phyloP scores from a whole-genome alignment of 2,888 invertebrate species.

The Ceramica pisi region DNA sequence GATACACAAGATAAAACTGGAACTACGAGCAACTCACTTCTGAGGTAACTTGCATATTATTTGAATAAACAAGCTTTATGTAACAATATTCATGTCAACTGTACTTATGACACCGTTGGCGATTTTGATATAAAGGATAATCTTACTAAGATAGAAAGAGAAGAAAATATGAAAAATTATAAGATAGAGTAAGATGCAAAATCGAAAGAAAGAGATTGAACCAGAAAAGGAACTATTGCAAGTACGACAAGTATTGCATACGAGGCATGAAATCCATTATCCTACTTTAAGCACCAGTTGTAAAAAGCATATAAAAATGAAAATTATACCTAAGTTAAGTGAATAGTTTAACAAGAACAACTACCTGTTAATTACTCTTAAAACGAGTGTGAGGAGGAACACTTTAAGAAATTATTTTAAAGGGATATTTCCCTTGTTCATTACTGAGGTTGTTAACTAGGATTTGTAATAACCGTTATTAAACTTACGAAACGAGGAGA shows the following conservation, averaged over 20 bases:
- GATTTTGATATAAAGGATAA: slow-evolving; percentile 26
- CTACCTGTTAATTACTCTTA: slow-evolving; percentile 13
- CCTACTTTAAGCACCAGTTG: neutral
- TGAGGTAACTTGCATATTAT: slow-evolving; percentile 57
- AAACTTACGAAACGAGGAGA: slow-evolving; percentile 19
- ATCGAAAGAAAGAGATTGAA: neutral
- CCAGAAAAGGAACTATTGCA: neutral
- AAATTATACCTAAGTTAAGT: slow-evolving; percentile 9
- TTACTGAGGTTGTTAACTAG: slow-evolving; percentile 18
- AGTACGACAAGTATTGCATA: neutral
- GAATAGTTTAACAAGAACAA: slow-evolving; percentile 11
- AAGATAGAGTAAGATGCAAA: neutral
- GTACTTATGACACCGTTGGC: slow-evolving; percentile 33
- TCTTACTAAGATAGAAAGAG: neutral
- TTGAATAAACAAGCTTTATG: slow-evolving; percentile 56
- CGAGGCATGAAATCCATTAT: neutral
- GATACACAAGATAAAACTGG: slow-evolving; percentile 56
- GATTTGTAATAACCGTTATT: slow-evolving; percentile 19
- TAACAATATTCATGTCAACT: slow-evolving; percentile 47
- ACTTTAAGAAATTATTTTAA: slow-evolving; percentile 9
- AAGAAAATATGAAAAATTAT: neutral
- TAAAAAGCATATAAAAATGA: slow-evolving; percentile 1
- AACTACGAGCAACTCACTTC: slow-evolving; percentile 29
- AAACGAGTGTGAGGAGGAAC: slow-evolving; percentile 4
- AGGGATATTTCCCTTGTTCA: slow-evolving; percentile 6